These are phyloP conservation scores for Erebia ligea DNA, from an alignment of 2,888 invertebrate genomes.

Conservation along the genomic window DNA sequence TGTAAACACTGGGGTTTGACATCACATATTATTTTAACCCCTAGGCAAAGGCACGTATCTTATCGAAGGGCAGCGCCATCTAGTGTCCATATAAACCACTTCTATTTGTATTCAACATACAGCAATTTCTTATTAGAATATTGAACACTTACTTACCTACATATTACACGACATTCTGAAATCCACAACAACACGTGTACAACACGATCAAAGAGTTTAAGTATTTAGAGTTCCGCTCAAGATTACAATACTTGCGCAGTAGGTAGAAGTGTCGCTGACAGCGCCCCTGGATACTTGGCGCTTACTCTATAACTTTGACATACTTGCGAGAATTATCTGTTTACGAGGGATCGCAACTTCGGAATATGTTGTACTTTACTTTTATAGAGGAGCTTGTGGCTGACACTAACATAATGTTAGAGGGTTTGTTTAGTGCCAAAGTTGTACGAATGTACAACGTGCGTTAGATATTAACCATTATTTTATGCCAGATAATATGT, in stretches of 20 bases:
- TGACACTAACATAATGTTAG: not conserved
- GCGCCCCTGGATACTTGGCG: slow-evolving; percentile 12
- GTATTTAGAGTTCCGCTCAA: not conserved
- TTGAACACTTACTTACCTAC: no score
- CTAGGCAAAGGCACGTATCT: no score
- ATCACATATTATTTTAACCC: no score
- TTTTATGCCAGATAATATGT: no score
- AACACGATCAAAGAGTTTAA: slow-evolving; percentile 8
- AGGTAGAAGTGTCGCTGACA: slow-evolving; percentile 4
- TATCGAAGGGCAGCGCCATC: no score
- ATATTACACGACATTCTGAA: not conserved
- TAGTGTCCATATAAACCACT: no score
- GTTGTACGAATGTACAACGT: not conserved
- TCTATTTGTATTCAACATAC: no score
- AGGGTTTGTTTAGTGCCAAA: not conserved
- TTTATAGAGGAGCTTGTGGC: not conserved
- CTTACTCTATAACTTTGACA: slow-evolving; percentile 9
- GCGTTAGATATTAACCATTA: no score
- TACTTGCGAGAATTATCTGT: slow-evolving; percentile 9
- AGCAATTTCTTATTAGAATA: no score
- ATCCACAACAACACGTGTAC: not conserved
- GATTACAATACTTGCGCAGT: slow-evolving; percentile 20
- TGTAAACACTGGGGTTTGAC: not conserved
- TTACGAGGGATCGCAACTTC: slow-evolving; percentile 2
- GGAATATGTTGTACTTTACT: slow-evolving; percentile 2